Evolutionary conservation across 2,113 vertebrate genomes (phyloP).

Genomic region (Actenoides hombroni): DNA sequence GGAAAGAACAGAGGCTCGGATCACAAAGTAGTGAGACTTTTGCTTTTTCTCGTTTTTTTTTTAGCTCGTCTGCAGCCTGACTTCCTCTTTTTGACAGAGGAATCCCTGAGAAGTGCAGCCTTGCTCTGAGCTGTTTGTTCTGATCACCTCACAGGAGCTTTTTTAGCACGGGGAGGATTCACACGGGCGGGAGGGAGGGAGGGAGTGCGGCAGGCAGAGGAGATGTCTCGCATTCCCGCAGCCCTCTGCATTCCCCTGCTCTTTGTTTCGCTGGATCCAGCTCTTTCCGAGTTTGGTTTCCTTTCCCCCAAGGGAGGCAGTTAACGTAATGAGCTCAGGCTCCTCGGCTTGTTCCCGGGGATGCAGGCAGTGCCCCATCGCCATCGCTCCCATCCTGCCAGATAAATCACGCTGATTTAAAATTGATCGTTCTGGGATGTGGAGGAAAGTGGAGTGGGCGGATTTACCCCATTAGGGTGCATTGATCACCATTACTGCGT

Average conservation of each 20-base stretch:
- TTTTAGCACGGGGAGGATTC: neutral
- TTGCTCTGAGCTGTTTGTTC: slow-evolving; percentile 22
- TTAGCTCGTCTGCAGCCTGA: neutral
- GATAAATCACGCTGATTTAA: slow-evolving; percentile 34
- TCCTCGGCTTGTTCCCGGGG: neutral
- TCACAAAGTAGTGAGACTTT: neutral
- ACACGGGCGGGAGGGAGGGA: neutral
- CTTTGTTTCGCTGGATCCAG: neutral
- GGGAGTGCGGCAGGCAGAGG: neutral
- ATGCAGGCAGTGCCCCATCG: neutral
- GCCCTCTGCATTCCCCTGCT: neutral
- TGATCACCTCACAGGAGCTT: slow-evolving; percentile 5
- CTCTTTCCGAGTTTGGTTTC: neutral
- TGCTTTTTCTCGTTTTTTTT: neutral
- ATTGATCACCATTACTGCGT: slow-evolving; percentile 67
- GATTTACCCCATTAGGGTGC: slow-evolving; percentile 67
- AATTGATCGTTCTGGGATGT: slow-evolving; percentile 58
- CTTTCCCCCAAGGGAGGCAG: neutral
- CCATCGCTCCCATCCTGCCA: neutral
- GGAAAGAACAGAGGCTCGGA: slow-evolving; percentile 42
- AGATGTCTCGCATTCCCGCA: neutral
- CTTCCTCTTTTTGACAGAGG: slow-evolving; percentile 28
- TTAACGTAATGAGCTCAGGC: neutral
- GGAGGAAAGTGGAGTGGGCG: slow-evolving; percentile 56
- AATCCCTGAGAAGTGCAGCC: slow-evolving; percentile 51